Conservation (phyloP, 2,888 invertebrate species). For the Apodemia hepburni region DNA sequence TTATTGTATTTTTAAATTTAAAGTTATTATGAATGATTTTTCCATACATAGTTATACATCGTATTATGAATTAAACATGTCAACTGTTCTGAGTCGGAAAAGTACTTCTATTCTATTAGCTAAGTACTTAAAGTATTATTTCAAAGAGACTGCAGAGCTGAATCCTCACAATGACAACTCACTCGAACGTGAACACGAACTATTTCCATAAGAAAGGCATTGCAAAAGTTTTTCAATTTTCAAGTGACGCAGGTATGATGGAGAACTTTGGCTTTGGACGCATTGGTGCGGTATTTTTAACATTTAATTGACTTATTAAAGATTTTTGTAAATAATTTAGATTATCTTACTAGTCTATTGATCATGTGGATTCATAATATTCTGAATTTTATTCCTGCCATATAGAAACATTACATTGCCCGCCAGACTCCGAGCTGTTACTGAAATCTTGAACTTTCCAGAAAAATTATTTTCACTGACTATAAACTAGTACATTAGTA, state of each 20-base stretch:
- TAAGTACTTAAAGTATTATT: slow-evolving; percentile 45
- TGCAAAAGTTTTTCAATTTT: slow-evolving; percentile 79
- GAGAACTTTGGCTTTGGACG: slow-evolving; percentile 68
- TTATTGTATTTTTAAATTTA: no score
- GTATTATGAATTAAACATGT: not conserved
- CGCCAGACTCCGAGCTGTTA: no score
- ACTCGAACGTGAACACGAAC: slow-evolving; percentile 74
- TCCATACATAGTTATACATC: not conserved
- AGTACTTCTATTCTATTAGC: slow-evolving; percentile 28
- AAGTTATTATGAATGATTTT: not conserved
- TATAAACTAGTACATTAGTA: no score
- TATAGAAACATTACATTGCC: no score
- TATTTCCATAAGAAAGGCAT: slow-evolving; percentile 78
- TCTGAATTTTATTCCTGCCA: no score
- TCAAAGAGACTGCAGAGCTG: slow-evolving; percentile 55
- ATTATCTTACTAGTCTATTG: no score
- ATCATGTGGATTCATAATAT: no score
- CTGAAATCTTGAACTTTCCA: no score
- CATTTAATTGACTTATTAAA: not conserved
- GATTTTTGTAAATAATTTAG: no score
- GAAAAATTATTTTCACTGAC: no score
- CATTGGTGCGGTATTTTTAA: slow-evolving; percentile 35
- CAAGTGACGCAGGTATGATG: slow-evolving; percentile 78
- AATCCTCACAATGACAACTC: slow-evolving; percentile 75
- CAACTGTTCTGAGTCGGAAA: slow-evolving; percentile 9